Conservation (phyloP, 2,888 invertebrate genomes). For the Hemistola chrysoprasaria region DNA sequence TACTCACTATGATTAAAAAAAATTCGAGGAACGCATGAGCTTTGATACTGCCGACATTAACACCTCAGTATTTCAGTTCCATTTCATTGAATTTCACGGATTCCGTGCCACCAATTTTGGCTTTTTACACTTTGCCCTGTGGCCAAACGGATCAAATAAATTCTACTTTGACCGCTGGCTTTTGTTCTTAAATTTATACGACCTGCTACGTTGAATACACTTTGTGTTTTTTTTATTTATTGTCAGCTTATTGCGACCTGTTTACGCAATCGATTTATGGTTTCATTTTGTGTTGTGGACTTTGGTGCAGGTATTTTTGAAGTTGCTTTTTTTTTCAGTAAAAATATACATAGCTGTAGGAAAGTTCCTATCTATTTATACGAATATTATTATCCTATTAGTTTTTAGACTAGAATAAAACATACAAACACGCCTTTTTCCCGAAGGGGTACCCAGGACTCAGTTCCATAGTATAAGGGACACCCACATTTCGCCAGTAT, state of each 20-base stretch:
- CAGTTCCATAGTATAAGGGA: too few species aligned
- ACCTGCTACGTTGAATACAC: slow-evolving; percentile 42
- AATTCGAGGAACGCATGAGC: not conserved
- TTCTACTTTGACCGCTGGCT: slow-evolving; percentile 38
- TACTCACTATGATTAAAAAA: too few species aligned
- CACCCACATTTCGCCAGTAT: too few species aligned
- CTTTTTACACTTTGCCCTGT: slow-evolving; percentile 42
- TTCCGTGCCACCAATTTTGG: slow-evolving; percentile 40
- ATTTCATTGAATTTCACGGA: slow-evolving; percentile 33
- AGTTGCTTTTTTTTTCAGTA: not conserved
- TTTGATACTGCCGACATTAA: slow-evolving; percentile 5
- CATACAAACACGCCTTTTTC: too few species aligned
- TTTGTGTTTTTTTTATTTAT: slow-evolving; percentile 48
- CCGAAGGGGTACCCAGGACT: too few species aligned
- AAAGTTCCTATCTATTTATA: too few species aligned
- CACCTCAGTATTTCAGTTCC: slow-evolving; percentile 10
- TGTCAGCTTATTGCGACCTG: slow-evolving; percentile 43
- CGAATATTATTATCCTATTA: too few species aligned
- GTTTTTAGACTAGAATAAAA: too few species aligned
- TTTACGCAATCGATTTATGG: slow-evolving; percentile 36
- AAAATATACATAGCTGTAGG: too few species aligned
- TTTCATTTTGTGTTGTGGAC: slow-evolving; percentile 8
- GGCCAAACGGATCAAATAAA: slow-evolving; percentile 49
- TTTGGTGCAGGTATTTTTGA: slow-evolving; percentile 6
- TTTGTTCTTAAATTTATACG: slow-evolving; percentile 54